Base-by-base conservation (phyloP, 2,113 vertebrate genomes). In the Vidua chalybeata region DNA sequence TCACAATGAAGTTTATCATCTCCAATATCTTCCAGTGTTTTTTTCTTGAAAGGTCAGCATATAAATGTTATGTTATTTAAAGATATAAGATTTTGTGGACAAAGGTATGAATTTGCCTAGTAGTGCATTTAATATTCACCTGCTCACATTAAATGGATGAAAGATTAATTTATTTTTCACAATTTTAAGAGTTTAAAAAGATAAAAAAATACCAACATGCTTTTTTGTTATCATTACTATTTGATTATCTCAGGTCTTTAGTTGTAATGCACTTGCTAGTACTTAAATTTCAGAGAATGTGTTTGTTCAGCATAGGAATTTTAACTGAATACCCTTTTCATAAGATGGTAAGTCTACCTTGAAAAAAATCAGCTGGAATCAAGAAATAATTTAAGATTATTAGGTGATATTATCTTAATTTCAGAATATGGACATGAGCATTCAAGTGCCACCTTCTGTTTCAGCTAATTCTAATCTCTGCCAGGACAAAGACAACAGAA, bases 121-220 rank as follows among this genome's bases (percentile, higher is more conserved):
- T 7, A 91, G 6, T 52, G 1, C 17, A 35, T 63, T 63, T 49
- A 77, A 78, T 63, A 15, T 64, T 37, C 5, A 48, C 39, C 14
- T 69, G 11, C 10, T 66, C 26, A 43, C 11, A 35, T 68, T 79
- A 61, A 74, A 76, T 24, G 7, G 39, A n/a, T 72, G 4, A 49
- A 71, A 71, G 31, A 63, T 5, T 30, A 0, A 28, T 74, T 68
- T 69, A 4, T 64, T 68, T 86, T 83, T 80, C 58, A 76, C 16
- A 56, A 22, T 14, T 73, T 35, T 45, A 64, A 39, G 33, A 55
- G 24, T 63, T 72, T 69, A 59, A 89, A 71, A 9, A 62, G 9
- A 66, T 21, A 3, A 46, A 55, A 67, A 74, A 30, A 51, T 10
- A 43, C 3, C 22, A 11, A 15, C 41, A 54, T 1, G 0, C 1